Conservation (phyloP, 2,888 invertebrate genomes). For the Patella depressa region DNA sequence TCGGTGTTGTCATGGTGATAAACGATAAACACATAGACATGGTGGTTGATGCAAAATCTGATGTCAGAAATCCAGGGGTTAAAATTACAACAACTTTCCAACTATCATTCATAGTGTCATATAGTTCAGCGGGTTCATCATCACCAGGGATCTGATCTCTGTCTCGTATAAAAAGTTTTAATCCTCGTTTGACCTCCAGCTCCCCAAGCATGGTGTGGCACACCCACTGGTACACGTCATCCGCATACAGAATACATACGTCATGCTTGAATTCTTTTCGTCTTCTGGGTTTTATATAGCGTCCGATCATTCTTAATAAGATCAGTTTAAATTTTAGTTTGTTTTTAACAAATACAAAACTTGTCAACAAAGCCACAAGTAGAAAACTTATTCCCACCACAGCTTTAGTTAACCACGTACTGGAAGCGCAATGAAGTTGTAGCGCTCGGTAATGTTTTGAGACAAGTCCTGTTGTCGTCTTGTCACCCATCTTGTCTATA, state of each 20-base stretch:
- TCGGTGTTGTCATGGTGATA: neutral
- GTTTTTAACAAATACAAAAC: neutral
- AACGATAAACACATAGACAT: neutral
- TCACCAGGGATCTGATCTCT: neutral
- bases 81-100: neutral
- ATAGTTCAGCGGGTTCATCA: neutral
- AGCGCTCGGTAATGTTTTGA: neutral
- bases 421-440: neutral
- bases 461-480: neutral
- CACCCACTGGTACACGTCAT: neutral
- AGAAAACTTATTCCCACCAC: neutral
- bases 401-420: neutral
- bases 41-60: neutral
- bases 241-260: neutral
- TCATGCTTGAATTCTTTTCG: neutral
- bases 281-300: neutral
- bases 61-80: neutral
- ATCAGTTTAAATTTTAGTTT: neutral
- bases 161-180: neutral
- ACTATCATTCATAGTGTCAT: neutral
- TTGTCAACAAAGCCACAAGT: neutral
- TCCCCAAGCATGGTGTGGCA: too few relatives aligned
- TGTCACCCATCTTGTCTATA: neutral
- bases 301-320: neutral
- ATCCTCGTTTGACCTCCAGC: too few relatives aligned